A percentile compares a stretch with the other conserved stretches of the same genome.
phyloP scores from a whole-genome alignment of 2,888 invertebrate species.

The Caenorhabditis parvicauda region DNA sequence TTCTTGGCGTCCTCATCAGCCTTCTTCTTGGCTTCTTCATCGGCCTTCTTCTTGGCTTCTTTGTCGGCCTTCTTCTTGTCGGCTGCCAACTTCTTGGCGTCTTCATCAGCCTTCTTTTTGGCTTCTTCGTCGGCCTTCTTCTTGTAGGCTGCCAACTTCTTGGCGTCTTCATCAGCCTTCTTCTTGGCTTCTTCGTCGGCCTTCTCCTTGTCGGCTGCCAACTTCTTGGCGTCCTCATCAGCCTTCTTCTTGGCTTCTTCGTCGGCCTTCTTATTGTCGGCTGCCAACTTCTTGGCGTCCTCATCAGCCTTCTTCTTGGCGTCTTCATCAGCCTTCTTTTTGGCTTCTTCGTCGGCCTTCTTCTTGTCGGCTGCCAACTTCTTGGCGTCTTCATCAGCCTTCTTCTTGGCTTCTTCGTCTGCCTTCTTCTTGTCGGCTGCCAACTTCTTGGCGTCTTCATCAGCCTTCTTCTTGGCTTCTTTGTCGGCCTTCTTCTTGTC shows the following conservation, averaged over 20 bases:
- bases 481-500: slow-evolving; percentile 8
- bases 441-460: slow-evolving; percentile 7
- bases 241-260: not conserved
- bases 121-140: slow-evolving; percentile 1
- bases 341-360: no score
- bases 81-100: not conserved
- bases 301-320: slow-evolving; percentile 11
- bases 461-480: slow-evolving; percentile 11
- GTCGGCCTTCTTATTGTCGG: not conserved
- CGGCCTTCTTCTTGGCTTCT: not conserved
- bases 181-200: slow-evolving; percentile 2
- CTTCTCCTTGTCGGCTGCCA: slow-evolving; percentile 7
- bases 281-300: slow-evolving; percentile 6
- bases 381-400: not conserved
- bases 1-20: slow-evolving; percentile 7
- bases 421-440: not conserved
- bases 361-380: no score
- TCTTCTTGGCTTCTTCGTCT: not conserved
- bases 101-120: slow-evolving; percentile 6
- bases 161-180: slow-evolving; percentile 7
- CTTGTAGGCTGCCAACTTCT: slow-evolving; percentile 9
- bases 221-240: slow-evolving; percentile 12
- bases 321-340: slow-evolving; percentile 8
- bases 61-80: not conserved
- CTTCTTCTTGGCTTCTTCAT: no score